A percentile compares a stretch with the other conserved stretches of the same genome.
These are phyloP conservation scores for Whitmania pigra DNA, from an alignment of 1,140 invertebrate species.

Conservation along the genomic window DNA sequence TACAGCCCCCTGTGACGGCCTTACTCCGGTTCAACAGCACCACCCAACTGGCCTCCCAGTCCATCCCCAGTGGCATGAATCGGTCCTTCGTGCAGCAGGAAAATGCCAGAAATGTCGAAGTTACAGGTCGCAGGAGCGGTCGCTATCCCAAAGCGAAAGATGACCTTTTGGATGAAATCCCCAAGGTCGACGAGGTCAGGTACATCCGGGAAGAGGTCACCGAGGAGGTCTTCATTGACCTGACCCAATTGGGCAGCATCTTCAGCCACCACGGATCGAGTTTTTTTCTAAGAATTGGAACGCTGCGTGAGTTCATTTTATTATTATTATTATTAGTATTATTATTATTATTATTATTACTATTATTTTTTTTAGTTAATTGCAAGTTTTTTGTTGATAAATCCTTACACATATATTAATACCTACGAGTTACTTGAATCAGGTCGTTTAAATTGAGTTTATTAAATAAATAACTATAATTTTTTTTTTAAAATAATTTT, in stretches of 20 bases:
- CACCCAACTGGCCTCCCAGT: neutral
- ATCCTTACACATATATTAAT: too few relatives aligned
- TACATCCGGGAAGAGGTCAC: neutral
- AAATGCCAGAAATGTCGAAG: neutral
- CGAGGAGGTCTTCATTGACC: constrained; percentile 12
- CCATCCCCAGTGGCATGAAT: neutral
- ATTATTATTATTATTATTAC: too few relatives aligned
- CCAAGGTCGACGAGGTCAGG: constrained; percentile 13
- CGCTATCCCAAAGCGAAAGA: neutral
- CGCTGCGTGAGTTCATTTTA: constrained; percentile 23
- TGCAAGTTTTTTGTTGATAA: too few relatives aligned
- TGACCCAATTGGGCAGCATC: constrained; percentile 15
- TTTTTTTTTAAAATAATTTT: too few relatives aligned
- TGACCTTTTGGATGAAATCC: neutral
- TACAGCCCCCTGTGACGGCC: constrained; percentile 5
- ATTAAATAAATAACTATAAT: too few relatives aligned
- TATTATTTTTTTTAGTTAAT: too few relatives aligned
- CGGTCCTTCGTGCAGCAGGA: neutral
- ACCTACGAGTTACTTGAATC: too few relatives aligned
- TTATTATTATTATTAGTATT: too few relatives aligned
- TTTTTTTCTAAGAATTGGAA: constrained; percentile 21
- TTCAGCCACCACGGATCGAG: constrained; percentile 21
- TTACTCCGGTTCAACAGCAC: constrained; percentile 12
- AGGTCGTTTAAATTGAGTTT: too few relatives aligned
- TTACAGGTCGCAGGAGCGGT: neutral